These are phyloP conservation scores for Actinia equina DNA, from an alignment of 64 coral and sea anemone genomes.

Conservation along the genomic window DNA sequence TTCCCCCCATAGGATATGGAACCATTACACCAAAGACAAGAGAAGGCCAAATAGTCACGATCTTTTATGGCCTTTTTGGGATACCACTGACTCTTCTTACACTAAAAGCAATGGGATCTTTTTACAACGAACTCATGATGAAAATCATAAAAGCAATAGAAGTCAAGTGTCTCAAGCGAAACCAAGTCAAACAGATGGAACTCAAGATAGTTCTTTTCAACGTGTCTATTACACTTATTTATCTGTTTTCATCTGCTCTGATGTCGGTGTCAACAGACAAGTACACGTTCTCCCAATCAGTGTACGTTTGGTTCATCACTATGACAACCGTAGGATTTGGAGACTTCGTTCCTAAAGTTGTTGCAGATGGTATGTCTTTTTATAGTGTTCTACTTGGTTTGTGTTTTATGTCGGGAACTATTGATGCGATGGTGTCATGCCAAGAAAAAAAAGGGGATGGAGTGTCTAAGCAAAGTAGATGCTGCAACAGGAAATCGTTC, in stretches of 20 bases:
- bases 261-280: neutral
- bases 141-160: constrained; percentile 26
- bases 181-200: neutral
- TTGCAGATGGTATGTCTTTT: neutral
- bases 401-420: constrained; percentile 22
- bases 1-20: constrained; percentile 53
- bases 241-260: constrained; percentile 1
- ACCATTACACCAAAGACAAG: constrained; percentile 62
- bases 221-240: neutral
- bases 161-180: constrained; percentile 29
- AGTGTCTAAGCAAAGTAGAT: neutral
- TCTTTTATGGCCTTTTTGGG: constrained; percentile 50
- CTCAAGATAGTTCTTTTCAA: neutral
- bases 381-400: constrained; percentile 6
- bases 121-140: constrained; percentile 10
- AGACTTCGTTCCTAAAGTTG: constrained; percentile 36
- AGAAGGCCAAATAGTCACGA: constrained; percentile 45
- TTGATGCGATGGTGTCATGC: neutral
- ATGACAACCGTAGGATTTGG: constrained; percentile 78
- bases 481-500: neutral
- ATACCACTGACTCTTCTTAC: constrained; percentile 63
- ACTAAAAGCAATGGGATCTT: constrained; percentile 45
- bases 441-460: neutral
- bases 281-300: neutral
- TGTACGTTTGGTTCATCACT: constrained; percentile 79